Percentiles rank a stretch among this genome's conserved stretches.
phyloP scores from a whole-genome alignment of 2,113 vertebrate species.

The Elephas maximus region DNA sequence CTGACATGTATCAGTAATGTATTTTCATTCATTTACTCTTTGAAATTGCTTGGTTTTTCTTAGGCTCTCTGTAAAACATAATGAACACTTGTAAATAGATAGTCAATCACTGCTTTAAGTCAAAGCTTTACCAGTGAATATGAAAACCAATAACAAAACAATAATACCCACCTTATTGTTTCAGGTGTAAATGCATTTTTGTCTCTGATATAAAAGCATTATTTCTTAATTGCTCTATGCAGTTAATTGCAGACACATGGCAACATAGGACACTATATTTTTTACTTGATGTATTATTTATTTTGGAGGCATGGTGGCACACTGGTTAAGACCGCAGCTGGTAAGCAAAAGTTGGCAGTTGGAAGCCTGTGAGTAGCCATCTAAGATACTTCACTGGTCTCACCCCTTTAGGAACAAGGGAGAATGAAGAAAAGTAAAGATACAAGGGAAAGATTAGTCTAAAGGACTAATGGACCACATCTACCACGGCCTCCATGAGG shows the following conservation, averaged over 20 bases:
- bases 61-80: slow-evolving; percentile 2
- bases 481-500: too few species aligned
- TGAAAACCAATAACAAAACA: slow-evolving; percentile 19
- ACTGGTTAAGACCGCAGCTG: too few species aligned
- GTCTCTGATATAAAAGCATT: neutral
- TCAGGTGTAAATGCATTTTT: neutral
- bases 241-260: neutral
- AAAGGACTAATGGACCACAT: too few species aligned
- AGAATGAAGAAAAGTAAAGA: too few species aligned
- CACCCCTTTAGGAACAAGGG: too few species aligned
- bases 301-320: too few species aligned
- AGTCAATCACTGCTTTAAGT: neutral
- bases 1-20: neutral
- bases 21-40: slow-evolving; percentile 27
- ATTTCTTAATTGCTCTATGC: slow-evolving; percentile 19
- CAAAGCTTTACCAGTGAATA: neutral
- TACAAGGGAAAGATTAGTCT: too few species aligned
- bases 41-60: slow-evolving; percentile 58
- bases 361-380: too few species aligned
- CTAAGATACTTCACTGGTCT: too few species aligned
- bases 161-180: neutral
- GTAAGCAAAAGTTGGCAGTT: too few species aligned
- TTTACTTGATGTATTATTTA: neutral
- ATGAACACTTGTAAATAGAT: neutral
- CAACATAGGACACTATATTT: neutral